A percentile compares a stretch with the other conserved stretches of the same genome.
These are phyloP conservation scores for Neofelis nebulosa DNA, from an alignment of 2,113 vertebrate genomes.

Conservation along the genomic window DNA sequence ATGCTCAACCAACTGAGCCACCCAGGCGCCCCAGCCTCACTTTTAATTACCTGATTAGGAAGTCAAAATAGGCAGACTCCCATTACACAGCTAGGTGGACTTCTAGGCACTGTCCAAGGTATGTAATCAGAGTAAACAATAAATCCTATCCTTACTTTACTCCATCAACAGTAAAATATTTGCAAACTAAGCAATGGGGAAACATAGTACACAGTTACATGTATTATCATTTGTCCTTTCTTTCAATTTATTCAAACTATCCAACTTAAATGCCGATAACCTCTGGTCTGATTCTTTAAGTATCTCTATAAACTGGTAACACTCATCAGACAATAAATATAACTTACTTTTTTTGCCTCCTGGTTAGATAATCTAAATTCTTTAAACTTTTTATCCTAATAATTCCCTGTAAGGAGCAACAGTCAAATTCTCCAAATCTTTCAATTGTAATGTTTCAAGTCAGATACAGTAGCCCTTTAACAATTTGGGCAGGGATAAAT, in stretches of 20 bases:
- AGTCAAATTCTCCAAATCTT: conserved; percentile 33
- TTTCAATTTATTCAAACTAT: background rate
- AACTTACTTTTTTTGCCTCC: conserved; percentile 10
- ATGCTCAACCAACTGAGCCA: too few relatives aligned
- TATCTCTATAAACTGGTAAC: background rate
- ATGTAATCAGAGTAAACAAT: background rate
- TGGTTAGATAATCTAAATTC: conserved; percentile 1
- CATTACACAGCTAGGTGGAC: background rate
- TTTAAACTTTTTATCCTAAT: background rate
- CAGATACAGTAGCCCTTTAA: conserved; percentile 1
- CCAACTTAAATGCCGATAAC: background rate
- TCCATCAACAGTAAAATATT: background rate
- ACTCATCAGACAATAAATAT: background rate
- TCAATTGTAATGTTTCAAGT: conserved; percentile 29
- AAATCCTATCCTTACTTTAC: background rate
- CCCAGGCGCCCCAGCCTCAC: background rate
- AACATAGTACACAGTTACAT: background rate
- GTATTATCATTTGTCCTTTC: background rate
- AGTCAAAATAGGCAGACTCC: background rate
- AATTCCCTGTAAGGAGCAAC: background rate
- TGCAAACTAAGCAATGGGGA: background rate
- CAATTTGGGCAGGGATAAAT: background rate
- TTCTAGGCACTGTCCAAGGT: background rate
- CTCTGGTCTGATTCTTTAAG: conserved; percentile 27
- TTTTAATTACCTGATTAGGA: background rate